Base-by-base conservation (phyloP, 2,113 vertebrate genomes). In the Apaloderma vittatum region DNA sequence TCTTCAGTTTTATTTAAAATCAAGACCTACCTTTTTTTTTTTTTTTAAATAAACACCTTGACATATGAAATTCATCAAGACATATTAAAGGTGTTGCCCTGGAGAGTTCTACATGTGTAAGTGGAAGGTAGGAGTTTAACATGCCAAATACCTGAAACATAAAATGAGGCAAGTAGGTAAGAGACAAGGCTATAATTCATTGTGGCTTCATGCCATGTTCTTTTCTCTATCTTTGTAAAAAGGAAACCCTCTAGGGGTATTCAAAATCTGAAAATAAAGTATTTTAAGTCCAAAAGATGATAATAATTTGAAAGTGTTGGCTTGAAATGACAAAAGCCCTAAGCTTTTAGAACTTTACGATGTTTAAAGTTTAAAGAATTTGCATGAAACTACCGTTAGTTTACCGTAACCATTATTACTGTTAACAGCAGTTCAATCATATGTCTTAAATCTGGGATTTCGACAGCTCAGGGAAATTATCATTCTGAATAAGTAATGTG, bases 351-450 rank as follows among this genome's bases (percentile, higher is more conserved):
- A 95, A 92, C 75, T 92, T 96, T 80, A 52, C 21, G 61, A 71
- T 88, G 55, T 77, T 70, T 92, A 93, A 97, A 83, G 81, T 92
- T 86, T 86, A 81, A 93, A 88, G 23, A 95, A 96, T 96, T 96
- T 96, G 68, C 88, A 93, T 94, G 90, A 93, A 93, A 96, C 68
- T 92, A 15, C 20, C 88, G 84, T 94, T 94, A 94, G 79, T 96
- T 95, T 97, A 92, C 55, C 37, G 80, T 92, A 94, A 88, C 61
- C 46, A 88, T 92, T 97, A 93, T 86, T 92, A 68, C 71, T 74
- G 75, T 72, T 94, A 96, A 88, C 74, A 92, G 88, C 90, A 74
- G 75, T 71, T 96, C 88, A 95, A 75, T 94, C 82, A 84, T 55
- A 45, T 36, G 58, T 91, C 85, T 95, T 95, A 90, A 93, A 94